A percentile compares a stretch with the other conserved stretches of the same genome.
These are phyloP conservation scores for Eupeodes luniger DNA, from an alignment of 2,888 invertebrate genomes.

Conservation along the genomic window DNA sequence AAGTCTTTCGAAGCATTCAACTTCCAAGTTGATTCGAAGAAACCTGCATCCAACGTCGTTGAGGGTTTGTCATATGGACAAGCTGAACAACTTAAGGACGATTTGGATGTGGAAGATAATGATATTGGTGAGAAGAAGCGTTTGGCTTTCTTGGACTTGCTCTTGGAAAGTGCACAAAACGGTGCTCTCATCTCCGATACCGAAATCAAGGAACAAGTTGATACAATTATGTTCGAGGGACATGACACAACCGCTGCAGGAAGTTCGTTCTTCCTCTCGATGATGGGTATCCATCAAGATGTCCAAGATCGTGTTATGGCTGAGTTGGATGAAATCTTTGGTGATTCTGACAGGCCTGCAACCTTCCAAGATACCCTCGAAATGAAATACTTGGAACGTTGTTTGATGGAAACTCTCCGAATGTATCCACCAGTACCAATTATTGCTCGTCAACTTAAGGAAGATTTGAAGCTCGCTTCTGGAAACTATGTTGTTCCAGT, in stretches of 20 bases:
- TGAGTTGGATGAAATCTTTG: slow-evolving; percentile 90
- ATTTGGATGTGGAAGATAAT: slow-evolving; percentile 91
- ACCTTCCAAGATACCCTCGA: slow-evolving; percentile 93
- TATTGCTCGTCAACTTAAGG: slow-evolving; percentile 89
- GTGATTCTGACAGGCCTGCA: slow-evolving; percentile 89
- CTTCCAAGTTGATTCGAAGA: slow-evolving; percentile 67
- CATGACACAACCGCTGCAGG: slow-evolving; percentile 93
- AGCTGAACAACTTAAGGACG: slow-evolving; percentile 90
- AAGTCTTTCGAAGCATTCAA: slow-evolving; percentile 73
- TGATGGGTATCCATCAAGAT: slow-evolving; percentile 90
- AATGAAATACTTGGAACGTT: slow-evolving; percentile 93
- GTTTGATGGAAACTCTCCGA: slow-evolving; percentile 91
- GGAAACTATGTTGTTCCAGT: slow-evolving; percentile 88
- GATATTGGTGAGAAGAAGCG: slow-evolving; percentile 93
- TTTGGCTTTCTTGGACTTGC: slow-evolving; percentile 93
- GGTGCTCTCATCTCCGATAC: slow-evolving; percentile 89
- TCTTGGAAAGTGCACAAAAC: slow-evolving; percentile 91
- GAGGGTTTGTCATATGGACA: slow-evolving; percentile 90
- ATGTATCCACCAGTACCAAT: slow-evolving; percentile 92
- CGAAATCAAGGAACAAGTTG: slow-evolving; percentile 93
- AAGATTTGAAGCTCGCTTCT: slow-evolving; percentile 90
- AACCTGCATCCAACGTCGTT: slow-evolving; percentile 82
- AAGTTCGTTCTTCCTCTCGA: slow-evolving; percentile 91
- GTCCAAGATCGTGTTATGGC: slow-evolving; percentile 90
- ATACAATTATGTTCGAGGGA: slow-evolving; percentile 95